Evolutionary conservation across 2,113 vertebrate species (phyloP).

Genomic region (Trichechus manatus): DNA sequence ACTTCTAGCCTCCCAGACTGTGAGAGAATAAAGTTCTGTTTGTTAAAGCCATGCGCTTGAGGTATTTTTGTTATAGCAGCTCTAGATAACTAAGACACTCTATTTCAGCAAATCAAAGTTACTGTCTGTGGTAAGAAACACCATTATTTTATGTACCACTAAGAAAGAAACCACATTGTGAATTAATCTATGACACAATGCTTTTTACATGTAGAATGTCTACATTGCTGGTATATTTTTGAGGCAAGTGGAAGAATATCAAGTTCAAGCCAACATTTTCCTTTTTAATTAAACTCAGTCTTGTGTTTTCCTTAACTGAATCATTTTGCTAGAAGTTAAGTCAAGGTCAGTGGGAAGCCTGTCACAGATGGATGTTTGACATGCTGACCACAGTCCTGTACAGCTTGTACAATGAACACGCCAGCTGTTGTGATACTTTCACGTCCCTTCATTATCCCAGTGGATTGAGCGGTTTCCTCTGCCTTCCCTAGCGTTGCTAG

Average conservation of each 20-base stretch:
- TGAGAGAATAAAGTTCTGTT: no score
- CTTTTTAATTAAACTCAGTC: neutral
- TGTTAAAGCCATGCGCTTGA: no score
- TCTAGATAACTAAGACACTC: no score
- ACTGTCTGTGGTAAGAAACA: neutral
- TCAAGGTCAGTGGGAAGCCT: neutral
- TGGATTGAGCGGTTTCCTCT: neutral
- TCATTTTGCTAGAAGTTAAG: neutral
- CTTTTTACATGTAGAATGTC: neutral
- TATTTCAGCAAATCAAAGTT: no score
- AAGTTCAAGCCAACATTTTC: neutral
- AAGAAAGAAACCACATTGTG: neutral
- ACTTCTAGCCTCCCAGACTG: no score
- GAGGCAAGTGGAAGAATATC: neutral
- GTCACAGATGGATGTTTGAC: accelerated
- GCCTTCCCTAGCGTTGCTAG: neutral
- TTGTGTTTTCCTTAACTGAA: neutral
- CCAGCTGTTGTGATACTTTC: accelerated
- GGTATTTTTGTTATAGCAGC: no score
- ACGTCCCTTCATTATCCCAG: neutral
- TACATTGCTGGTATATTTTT: neutral
- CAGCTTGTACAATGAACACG: accelerated
- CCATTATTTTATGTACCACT: neutral
- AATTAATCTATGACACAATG: neutral
- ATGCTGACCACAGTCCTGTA: neutral